Conservation (phyloP, 2,797 vertebrate species). For the Periparus ater region DNA sequence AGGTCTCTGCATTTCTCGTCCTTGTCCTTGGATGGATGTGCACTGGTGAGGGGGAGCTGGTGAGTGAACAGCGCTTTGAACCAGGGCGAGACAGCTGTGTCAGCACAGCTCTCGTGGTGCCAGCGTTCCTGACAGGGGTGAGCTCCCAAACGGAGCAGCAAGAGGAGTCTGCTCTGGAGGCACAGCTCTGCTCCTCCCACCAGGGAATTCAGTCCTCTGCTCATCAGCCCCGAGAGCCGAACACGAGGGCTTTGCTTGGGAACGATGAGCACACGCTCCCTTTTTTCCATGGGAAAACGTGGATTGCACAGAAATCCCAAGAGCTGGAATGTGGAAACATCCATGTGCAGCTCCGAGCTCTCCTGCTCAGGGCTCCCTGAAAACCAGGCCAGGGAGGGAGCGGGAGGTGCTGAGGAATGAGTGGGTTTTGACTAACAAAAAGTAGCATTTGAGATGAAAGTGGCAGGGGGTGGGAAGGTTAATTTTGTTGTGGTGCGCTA, state of each 20-base stretch:
- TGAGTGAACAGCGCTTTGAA: not conserved
- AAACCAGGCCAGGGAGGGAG: not conserved
- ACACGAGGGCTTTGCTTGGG: not conserved
- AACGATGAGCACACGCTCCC: accelerated
- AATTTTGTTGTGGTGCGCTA: not conserved
- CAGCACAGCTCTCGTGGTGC: slow-evolving; percentile 30
- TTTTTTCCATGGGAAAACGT: accelerated
- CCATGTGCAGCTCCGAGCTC: accelerated
- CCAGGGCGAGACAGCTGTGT: not conserved
- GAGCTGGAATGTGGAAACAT: not conserved
- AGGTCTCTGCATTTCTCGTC: not conserved
- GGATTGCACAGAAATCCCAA: accelerated
- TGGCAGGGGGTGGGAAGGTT: not conserved
- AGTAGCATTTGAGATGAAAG: not conserved
- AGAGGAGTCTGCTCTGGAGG: not conserved
- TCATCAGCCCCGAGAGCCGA: not conserved
- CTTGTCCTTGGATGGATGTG: not conserved
- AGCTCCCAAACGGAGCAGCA: not conserved
- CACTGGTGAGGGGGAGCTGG: slow-evolving; percentile 7
- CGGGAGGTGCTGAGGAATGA: not conserved
- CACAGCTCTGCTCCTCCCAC: not conserved
- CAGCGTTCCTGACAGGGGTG: not conserved
- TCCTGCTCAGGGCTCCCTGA: not conserved
- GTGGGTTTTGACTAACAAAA: not conserved
- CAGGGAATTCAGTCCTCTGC: not conserved